These are phyloP conservation scores for Drosophila tristis DNA, from an alignment of 1,140 invertebrate genomes.

Conservation along the genomic window DNA sequence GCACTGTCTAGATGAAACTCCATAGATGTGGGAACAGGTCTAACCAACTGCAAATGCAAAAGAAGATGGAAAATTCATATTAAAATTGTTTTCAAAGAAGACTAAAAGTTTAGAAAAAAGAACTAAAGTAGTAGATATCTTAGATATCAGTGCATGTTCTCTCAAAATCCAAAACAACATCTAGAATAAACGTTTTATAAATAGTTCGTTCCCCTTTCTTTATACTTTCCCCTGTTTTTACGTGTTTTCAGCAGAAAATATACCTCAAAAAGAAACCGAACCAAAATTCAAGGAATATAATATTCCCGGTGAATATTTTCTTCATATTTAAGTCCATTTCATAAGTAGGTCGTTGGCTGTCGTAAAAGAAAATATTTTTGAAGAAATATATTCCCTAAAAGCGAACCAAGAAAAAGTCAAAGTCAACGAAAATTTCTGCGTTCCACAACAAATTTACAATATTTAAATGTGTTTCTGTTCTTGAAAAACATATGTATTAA, in stretches of 20 bases:
- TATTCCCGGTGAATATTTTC: background rate
- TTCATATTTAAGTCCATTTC: conserved; percentile 10
- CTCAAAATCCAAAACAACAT: too few species aligned
- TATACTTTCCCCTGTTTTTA: too few species aligned
- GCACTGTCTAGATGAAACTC: conserved; percentile 98
- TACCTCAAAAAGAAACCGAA: conserved; percentile 1
- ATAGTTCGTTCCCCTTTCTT: too few species aligned
- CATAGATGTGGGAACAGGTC: conserved; percentile 93
- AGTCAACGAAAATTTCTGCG: conserved; percentile 5
- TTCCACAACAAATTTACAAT: conserved; percentile 61
- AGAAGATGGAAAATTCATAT: background rate
- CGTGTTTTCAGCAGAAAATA: background rate
- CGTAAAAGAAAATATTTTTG: conserved; percentile 8
- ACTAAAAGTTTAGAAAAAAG: too few species aligned
- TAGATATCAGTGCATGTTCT: too few species aligned
- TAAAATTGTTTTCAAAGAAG: background rate
- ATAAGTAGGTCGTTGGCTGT: conserved; percentile 11
- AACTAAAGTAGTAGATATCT: too few species aligned
- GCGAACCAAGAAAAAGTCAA: conserved; percentile 20
- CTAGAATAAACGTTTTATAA: too few species aligned
- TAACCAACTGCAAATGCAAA: conserved; percentile 72
- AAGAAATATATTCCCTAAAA: conserved; percentile 24
- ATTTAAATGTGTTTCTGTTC: conserved; percentile 42
- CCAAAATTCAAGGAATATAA: background rate
- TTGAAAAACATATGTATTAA: conserved; percentile 41